Base-by-base conservation (phyloP, 1,140 invertebrate species). In the Potamilus streckersoni region DNA sequence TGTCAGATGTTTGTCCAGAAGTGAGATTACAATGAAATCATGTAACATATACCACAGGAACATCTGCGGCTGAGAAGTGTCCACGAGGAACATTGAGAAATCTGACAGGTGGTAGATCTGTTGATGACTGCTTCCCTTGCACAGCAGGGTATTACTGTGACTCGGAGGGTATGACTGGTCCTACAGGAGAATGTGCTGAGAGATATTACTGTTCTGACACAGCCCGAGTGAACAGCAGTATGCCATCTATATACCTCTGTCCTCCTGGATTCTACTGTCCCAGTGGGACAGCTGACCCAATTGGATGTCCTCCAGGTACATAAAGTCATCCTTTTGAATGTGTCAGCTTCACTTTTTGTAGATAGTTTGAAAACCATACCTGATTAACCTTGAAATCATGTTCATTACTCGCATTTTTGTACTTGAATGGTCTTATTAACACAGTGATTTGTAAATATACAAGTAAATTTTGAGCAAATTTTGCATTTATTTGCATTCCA, bases 171-270 rank as follows among this genome's bases (percentile, higher is more conserved):
- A 31, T 78, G 14, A 78, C 80, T 27, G 73, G 58, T 12, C 81
- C 83, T 1, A 72, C 85, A 11, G 87, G 86, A 15, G 57, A 73
- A 17, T 88, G 87, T 80, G 63, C 70, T 20, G 79, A 77, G 59
- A 56, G 86, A 19, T 88, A 86, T 70, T 88, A 87, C 76, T 88
- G 87, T 64, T 86, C 87, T 23, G 82, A 83, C 57, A 49, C 20
- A 23, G 83, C 81, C 66, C 78, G 83, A n/a, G 84, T 87, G 38
- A 71, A 78, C 14, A 67, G 77, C n/a, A 15, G 78, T 12, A 65
- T 69, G n/a, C 87, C 87, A 15, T 76, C 82, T 13, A 69, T 49
- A n/a, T 86, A 80, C 64, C 49, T 65, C 6, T 88, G 87, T 75
- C 86, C 87, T 15, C 58, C 81, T 19, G 87, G 87, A 60, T 84